These are phyloP conservation scores for Craniophora ligustri DNA, from an alignment of 2,888 invertebrate genomes.

Conservation along the genomic window DNA sequence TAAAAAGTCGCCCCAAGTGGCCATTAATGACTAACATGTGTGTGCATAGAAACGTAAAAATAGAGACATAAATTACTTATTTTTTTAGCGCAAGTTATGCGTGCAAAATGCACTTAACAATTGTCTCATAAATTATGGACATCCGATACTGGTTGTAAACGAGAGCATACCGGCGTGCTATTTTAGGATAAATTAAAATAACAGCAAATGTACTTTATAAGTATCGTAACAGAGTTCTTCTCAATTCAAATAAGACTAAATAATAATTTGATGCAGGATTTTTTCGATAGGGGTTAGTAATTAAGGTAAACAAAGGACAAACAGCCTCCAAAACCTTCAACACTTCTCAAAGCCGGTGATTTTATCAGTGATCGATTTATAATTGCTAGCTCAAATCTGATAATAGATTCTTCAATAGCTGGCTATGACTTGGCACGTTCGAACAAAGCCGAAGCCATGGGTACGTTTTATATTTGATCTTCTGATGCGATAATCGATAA, in stretches of 20 bases:
- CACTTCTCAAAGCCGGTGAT: constrained; percentile 34
- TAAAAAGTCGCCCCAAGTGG: constrained; percentile 18
- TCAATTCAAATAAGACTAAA: too few relatives aligned
- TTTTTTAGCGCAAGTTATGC: constrained; percentile 42
- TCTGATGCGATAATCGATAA: constrained; percentile 25
- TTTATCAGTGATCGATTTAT: constrained; percentile 45
- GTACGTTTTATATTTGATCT: constrained; percentile 32
- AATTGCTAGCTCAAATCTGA: constrained; percentile 48
- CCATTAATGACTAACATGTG: constrained; percentile 33
- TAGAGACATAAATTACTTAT: constrained; percentile 47
- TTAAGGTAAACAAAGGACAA: constrained; percentile 7
- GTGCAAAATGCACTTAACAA: constrained; percentile 53
- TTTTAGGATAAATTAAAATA: constrained; percentile 39
- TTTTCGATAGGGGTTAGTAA: background rate
- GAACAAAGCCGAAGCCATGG: constrained; percentile 28
- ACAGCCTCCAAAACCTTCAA: constrained; percentile 11
- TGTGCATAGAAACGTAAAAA: constrained; percentile 42
- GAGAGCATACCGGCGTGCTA: constrained; percentile 34
- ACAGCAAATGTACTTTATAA: too few relatives aligned
- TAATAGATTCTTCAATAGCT: constrained; percentile 48
- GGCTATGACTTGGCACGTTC: constrained; percentile 45
- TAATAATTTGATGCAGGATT: background rate
- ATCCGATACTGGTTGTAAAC: constrained; percentile 47
- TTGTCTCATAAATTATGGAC: constrained; percentile 54
- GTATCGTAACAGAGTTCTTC: too few relatives aligned